phyloP scores from a whole-genome alignment of 2,797 vertebrate genomes.

The Pangasius krempfi region DNA sequence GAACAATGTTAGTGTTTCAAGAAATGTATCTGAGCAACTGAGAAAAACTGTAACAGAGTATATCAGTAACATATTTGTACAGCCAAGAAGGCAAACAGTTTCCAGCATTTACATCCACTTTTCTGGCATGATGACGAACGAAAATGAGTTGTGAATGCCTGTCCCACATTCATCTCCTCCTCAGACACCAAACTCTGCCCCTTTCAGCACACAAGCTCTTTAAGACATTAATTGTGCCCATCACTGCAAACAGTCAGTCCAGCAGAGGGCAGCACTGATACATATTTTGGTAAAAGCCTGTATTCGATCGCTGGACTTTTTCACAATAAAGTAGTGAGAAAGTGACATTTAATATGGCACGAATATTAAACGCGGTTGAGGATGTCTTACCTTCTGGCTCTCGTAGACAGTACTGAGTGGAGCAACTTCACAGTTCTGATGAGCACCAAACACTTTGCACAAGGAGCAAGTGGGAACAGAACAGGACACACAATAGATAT shows the following conservation, averaged over 20 bases:
- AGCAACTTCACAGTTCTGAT: constrained; percentile 91
- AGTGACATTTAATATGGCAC: not conserved
- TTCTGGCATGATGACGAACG: not conserved
- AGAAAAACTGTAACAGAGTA: not conserved
- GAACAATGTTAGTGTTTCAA: too few relatives aligned
- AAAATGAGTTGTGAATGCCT: not conserved
- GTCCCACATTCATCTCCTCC: not conserved
- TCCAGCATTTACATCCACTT: not conserved
- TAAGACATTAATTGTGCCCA: not conserved
- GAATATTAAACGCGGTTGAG: not conserved
- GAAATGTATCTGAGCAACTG: too few relatives aligned
- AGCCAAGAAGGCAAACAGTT: not conserved
- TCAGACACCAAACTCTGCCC: not conserved
- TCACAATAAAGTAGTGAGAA: too few relatives aligned
- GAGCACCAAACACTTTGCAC: constrained; percentile 93
- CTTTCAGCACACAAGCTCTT: not conserved
- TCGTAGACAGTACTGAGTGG: constrained; percentile 85
- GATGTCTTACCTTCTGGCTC: constrained; percentile 81
- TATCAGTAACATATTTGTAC: not conserved
- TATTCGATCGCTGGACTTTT: not conserved
- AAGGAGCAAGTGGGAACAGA: constrained; percentile 90
- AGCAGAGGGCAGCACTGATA: not conserved
- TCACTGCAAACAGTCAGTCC: not conserved
- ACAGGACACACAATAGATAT: constrained; percentile 92
- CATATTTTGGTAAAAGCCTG: not conserved